Evolutionary conservation across 2,113 vertebrate species (phyloP), one percentile per base, ranked within the genome.

Genomic region (Microcebus ravelobensis): DNA sequence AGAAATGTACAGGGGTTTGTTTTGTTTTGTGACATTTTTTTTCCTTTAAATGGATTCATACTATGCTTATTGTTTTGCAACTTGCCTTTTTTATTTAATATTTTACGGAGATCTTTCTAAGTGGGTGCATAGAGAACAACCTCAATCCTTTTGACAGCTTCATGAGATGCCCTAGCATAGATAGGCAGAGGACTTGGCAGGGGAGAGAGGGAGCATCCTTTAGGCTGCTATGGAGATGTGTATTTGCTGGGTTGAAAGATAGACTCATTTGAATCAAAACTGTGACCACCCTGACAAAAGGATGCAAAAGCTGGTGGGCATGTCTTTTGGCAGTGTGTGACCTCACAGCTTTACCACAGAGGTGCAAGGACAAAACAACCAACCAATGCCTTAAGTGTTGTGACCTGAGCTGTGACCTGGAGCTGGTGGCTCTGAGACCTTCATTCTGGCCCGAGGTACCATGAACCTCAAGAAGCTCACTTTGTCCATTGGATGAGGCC

Each of bases 241-340:
- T 68, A 12, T 18, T 4, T 6, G 15, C 63, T 84, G 68, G 52
- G 34, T 21, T 82, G 21, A 68, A 92, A 83, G n/a, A 48, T 2
- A 27, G 63, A 23, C 14, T 13, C 57, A 59, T 96, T 67, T 31
- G 21, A 77, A 20, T 87, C 57, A 55, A 91, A 79, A 39, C 8
- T 31, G 36, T 48, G 50, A 50, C 11, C 34, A 20, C 3, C 27
- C 65, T 39, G 36, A 12, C 21, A 13, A 17, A 36, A 63, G 14
- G 36, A 34, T 31, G 5, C 2, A 9, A 5, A 39, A 0, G 6
- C 25, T 21, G 55, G 55, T 20, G 6, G 42, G 25, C 8, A 0
- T 0, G 31, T 15, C 73, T 23, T 70, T 77, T 15, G 4, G 29
- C 42, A 29, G 11, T 5, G 3, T 10, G 21, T 20, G 31, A 34